A percentile compares a stretch with the other conserved stretches of the same genome.
Conservation (phyloP, 2,113 vertebrate genomes). For the Neotoma lepida region DNA sequence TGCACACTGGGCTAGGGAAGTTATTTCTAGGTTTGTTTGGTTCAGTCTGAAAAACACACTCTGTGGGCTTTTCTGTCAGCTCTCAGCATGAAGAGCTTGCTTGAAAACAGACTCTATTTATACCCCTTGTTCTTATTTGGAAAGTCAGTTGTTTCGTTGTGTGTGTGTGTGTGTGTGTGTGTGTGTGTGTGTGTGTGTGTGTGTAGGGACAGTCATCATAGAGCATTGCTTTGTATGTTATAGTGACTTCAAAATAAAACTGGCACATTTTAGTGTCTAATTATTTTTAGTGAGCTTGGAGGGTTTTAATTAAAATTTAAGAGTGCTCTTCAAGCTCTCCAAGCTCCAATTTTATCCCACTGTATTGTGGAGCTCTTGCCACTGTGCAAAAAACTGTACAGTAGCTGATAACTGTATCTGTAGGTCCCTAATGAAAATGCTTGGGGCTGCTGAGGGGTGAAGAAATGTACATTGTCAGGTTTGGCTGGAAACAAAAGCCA, state of each 20-base stretch:
- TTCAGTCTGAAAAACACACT: conserved; percentile 72
- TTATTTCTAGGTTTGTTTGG: conserved; percentile 77
- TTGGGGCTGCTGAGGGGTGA: conserved; percentile 47
- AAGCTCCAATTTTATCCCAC: conserved; percentile 86
- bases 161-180: conserved; percentile 53
- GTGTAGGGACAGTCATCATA: conserved; percentile 56
- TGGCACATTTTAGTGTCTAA: conserved; percentile 87
- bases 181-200: conserved; percentile 31
- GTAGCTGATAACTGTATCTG: conserved; percentile 78
- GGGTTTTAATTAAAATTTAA: conserved; percentile 90
- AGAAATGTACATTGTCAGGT: conserved; percentile 47
- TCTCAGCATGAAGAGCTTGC: conserved; percentile 77
- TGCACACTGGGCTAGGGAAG: conserved; percentile 70
- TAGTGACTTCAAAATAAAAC: conserved; percentile 88
- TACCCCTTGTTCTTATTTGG: conserved; percentile 83
- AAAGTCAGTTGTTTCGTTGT: conserved; percentile 82
- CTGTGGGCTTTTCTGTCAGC: conserved; percentile 79
- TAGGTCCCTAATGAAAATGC: conserved; percentile 78
- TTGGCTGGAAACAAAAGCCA: conserved; percentile 55
- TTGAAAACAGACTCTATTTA: conserved; percentile 82
- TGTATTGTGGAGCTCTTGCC: conserved; percentile 84
- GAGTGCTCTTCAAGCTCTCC: conserved; percentile 88
- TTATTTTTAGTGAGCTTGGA: conserved; percentile 89
- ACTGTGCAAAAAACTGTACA: conserved; percentile 79
- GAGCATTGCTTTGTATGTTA: conserved; percentile 68